Evolutionary conservation across 2,888 invertebrate genomes (phyloP).

Genomic region (Drosophila bunnanda): DNA sequence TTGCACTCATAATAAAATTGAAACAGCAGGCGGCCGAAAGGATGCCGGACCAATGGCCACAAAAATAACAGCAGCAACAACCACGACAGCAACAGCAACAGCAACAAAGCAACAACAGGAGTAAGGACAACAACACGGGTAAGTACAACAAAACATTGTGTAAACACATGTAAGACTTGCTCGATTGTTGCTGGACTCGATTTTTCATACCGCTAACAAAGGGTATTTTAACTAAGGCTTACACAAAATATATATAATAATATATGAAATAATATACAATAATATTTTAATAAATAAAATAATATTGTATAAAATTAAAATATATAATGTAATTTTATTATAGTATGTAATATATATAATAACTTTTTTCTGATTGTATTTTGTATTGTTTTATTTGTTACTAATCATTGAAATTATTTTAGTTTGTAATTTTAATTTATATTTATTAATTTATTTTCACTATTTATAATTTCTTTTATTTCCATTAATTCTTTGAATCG

Average conservation of each 20-base stretch:
- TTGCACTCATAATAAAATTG: constrained; percentile 72
- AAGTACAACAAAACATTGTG: constrained; percentile 55
- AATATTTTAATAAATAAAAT: neutral
- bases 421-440: too few species aligned
- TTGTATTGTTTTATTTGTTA: too few species aligned
- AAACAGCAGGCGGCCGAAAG: constrained; percentile 56
- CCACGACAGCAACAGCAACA: neutral
- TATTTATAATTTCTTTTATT: too few species aligned
- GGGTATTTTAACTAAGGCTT: neutral
- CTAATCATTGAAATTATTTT: too few species aligned
- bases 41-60: constrained; percentile 30
- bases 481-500: too few species aligned
- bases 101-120: neutral
- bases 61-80: constrained; percentile 2
- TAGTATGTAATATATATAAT: too few species aligned
- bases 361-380: too few species aligned
- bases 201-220: neutral
- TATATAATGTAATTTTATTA: too few species aligned
- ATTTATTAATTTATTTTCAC: too few species aligned
- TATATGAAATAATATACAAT: neutral
- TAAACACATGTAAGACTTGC: constrained; percentile 71
- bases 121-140: constrained; percentile 19
- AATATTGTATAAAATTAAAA: too few species aligned
- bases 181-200: constrained; percentile 42
- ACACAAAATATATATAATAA: neutral